phyloP scores from a whole-genome alignment of 2,113 vertebrate species.

The Monopterus albus region DNA sequence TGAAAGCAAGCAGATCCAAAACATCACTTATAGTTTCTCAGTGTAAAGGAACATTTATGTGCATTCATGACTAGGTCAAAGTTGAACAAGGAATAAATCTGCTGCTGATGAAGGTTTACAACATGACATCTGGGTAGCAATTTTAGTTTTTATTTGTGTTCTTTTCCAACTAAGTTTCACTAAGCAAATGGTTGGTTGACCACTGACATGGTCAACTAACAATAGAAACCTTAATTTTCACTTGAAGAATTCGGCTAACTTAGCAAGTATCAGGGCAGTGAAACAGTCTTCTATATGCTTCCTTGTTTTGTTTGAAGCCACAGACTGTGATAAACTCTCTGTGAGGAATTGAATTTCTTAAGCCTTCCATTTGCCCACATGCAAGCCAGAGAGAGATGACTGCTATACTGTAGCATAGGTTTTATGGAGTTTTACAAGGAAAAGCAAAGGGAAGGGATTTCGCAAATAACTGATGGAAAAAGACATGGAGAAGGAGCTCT shows the following conservation, averaged over 20 bases:
- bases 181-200: neutral
- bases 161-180: neutral
- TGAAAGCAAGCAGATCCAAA: neutral
- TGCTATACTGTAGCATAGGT: neutral
- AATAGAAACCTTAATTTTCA: neutral
- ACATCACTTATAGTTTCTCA: neutral
- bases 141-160: neutral
- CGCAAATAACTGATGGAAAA: conserved; percentile 40
- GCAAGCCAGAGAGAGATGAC: conserved; percentile 21
- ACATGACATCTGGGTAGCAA: neutral
- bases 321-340: conserved; percentile 43
- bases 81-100: neutral
- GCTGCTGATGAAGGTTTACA: no score
- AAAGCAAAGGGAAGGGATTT: conserved; percentile 10
- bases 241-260: neutral
- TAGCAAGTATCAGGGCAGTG: conserved; percentile 4
- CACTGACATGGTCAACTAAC: neutral
- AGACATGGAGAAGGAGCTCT: neutral
- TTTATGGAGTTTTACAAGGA: conserved; percentile 26
- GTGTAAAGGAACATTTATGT: neutral
- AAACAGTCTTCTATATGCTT: neutral
- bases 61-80: neutral
- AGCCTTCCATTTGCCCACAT: conserved; percentile 9
- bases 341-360: conserved; percentile 16
- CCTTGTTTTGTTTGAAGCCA: conserved; percentile 21